phyloP scores from a whole-genome alignment of 2,888 invertebrate species.

The Resseliella maxima region DNA sequence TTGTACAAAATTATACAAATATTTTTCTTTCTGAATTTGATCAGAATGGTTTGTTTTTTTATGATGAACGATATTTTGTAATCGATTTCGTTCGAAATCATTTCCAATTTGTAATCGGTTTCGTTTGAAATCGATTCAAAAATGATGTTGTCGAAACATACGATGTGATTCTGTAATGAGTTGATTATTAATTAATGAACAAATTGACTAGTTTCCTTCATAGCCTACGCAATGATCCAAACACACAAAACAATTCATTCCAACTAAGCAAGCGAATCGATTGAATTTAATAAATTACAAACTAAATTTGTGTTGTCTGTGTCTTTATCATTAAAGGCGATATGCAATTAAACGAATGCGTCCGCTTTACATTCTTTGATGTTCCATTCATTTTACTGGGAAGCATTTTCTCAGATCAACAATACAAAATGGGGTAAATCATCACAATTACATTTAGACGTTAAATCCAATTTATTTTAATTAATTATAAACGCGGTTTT shows the following conservation, averaged over 20 bases:
- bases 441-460: conserved; percentile 24
- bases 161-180: conserved; percentile 15
- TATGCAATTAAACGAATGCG: background rate
- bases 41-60: background rate
- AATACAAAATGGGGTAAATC: background rate
- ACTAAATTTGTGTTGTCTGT: background rate
- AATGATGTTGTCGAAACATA: background rate
- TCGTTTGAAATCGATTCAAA: no score
- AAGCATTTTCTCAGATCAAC: background rate
- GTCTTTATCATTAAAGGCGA: background rate
- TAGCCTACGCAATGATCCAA: conserved; percentile 25
- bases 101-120: background rate
- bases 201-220: background rate
- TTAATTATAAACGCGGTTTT: conserved; percentile 34
- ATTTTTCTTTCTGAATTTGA: background rate
- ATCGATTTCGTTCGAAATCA: background rate
- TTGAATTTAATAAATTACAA: conserved; percentile 35
- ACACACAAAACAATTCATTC: conserved; percentile 49
- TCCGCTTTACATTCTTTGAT: conserved; percentile 9
- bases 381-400: background rate
- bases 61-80: background rate
- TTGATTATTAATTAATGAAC: conserved; percentile 27
- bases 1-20: background rate
- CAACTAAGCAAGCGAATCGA: background rate
- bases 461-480: conserved; percentile 48